A percentile compares a stretch with the other conserved stretches of the same genome.
These are phyloP conservation scores for Trogon surrucura DNA, from an alignment of 2,113 vertebrate genomes.

Conservation along the genomic window DNA sequence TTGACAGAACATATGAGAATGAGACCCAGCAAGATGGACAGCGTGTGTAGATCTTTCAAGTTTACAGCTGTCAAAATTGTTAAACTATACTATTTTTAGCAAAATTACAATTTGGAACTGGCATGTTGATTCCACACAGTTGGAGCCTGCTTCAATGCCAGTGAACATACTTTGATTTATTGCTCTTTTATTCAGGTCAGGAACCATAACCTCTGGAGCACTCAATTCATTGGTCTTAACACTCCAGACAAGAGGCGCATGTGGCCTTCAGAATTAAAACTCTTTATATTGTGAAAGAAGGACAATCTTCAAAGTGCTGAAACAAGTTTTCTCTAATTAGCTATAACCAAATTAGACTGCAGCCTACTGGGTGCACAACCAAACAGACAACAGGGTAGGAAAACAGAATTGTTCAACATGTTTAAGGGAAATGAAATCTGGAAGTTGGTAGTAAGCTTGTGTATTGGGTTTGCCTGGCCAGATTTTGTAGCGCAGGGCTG, in stretches of 20 bases:
- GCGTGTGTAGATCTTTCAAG: slow-evolving; percentile 26
- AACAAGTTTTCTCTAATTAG: slow-evolving; percentile 43
- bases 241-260: not conserved
- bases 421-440: slow-evolving; percentile 15
- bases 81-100: slow-evolving; percentile 57
- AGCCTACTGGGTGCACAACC: not conserved
- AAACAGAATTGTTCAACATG: not conserved
- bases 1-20: slow-evolving; percentile 25
- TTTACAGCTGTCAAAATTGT: slow-evolving; percentile 50
- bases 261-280: slow-evolving; percentile 46
- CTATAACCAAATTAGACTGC: slow-evolving; percentile 29
- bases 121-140: slow-evolving; percentile 47
- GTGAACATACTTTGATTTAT: slow-evolving; percentile 63
- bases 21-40: slow-evolving; percentile 43
- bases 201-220: slow-evolving; percentile 47
- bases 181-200: slow-evolving; percentile 64
- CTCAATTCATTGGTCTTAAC: slow-evolving; percentile 4
- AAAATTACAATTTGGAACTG: slow-evolving; percentile 51
- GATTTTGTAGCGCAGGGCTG: no score
- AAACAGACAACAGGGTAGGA: slow-evolving; percentile 19
- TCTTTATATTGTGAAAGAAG: not conserved
- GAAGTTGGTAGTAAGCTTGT: not conserved
- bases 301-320: slow-evolving; percentile 18
- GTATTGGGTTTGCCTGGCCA: no score
- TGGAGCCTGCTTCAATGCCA: slow-evolving; percentile 28